These are phyloP conservation scores for Montipora capricornis DNA, from an alignment of 64 coral and sea anemone species.

Conservation along the genomic window DNA sequence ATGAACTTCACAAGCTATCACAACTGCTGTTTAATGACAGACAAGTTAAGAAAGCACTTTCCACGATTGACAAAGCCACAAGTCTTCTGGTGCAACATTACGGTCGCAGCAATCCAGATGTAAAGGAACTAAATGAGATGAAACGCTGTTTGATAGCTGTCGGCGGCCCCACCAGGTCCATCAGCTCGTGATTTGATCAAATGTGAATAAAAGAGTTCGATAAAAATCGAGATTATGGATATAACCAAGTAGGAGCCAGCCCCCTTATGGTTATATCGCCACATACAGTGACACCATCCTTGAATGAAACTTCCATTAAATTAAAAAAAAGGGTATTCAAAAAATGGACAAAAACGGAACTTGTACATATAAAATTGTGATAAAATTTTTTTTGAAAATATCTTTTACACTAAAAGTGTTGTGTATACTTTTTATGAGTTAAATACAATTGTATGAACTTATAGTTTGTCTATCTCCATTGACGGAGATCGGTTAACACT, in stretches of 20 bases:
- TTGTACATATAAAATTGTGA: constrained; percentile 22
- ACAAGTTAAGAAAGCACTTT: constrained; percentile 86
- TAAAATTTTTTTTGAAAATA: neutral
- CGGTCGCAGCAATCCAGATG: constrained; percentile 85
- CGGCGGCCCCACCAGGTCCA: constrained; percentile 16
- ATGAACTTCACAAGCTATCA: constrained; percentile 93
- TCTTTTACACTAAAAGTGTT: constrained; percentile 59
- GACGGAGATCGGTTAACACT: constrained; percentile 13
- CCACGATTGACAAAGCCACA: constrained; percentile 77
- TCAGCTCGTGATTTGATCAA: neutral
- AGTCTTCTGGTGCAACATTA: constrained; percentile 78
- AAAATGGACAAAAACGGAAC: neutral
- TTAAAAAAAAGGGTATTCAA: too few relatives aligned
- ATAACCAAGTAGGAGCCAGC: too few relatives aligned
- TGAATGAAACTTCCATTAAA: neutral
- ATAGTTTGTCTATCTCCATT: constrained; percentile 10
- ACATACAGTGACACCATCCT: neutral
- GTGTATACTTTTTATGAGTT: constrained; percentile 36
- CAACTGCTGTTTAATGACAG: constrained; percentile 87
- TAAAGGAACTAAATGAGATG: constrained; percentile 88
- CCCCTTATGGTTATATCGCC: too few relatives aligned
- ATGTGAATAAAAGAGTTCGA: neutral
- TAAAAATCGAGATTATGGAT: too few relatives aligned
- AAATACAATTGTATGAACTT: neutral
- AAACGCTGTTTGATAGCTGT: constrained; percentile 70